These are phyloP conservation scores for Oreochromis mossambicus DNA, from an alignment of 2,797 vertebrate species.

Conservation along the genomic window DNA sequence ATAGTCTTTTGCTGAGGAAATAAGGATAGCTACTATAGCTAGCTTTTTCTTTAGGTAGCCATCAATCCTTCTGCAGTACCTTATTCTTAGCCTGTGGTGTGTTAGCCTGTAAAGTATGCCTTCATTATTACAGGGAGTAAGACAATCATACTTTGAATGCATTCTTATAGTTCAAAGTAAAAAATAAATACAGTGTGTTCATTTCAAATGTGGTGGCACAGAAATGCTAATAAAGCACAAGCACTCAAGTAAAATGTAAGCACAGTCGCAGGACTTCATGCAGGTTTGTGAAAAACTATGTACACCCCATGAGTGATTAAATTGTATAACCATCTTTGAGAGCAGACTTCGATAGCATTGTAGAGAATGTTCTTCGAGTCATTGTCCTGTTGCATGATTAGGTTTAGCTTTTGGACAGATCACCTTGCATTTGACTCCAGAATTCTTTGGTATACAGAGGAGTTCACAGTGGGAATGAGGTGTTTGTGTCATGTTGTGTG, in stretches of 20 bases:
- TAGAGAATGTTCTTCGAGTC: neutral
- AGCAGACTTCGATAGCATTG: neutral
- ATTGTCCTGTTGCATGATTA: neutral
- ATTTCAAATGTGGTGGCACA: neutral
- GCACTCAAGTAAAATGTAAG: neutral
- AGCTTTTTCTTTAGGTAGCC: neutral
- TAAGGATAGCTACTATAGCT: neutral
- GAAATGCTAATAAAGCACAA: neutral
- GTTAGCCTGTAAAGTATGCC: neutral
- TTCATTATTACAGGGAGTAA: neutral
- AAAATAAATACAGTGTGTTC: neutral
- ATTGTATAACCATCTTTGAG: neutral
- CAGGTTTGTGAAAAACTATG: neutral
- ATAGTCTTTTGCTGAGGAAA: neutral
- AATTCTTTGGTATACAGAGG: neutral
- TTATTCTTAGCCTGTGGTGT: neutral
- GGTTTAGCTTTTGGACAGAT: neutral
- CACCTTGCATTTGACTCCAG: neutral
- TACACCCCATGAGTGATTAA: neutral
- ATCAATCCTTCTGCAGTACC: neutral
- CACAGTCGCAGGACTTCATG: fast-evolving
- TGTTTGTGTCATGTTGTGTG: neutral
- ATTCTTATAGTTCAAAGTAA: neutral
- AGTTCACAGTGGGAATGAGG: neutral
- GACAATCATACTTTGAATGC: neutral